Evolutionary conservation across 2,113 vertebrate species (phyloP), one percentile per base, ranked within the genome.

Genomic region (Hemibagrus wyckioides): DNA sequence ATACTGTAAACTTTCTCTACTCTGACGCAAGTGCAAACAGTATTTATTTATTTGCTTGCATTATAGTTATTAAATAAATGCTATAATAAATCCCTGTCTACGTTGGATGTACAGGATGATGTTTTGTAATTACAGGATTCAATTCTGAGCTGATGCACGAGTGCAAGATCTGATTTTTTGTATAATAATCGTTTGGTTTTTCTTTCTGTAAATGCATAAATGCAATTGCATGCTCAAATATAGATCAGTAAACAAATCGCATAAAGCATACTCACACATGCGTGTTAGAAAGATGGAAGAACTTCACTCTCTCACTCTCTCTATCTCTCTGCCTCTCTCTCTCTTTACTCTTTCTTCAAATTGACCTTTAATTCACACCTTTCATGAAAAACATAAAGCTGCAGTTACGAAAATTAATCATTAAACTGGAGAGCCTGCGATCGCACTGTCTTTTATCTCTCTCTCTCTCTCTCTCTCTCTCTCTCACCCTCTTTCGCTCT

Each of bases 391-490:
- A 28, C 69, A 11, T 25, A 4, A 2, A 21, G 2, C 13, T 86
- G 57, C 23, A 28, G 3, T 8, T 14, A 54, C 7, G 2, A 44
- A 83, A 30, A 80, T 61, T 59, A 89, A 83, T 85, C 8, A 83
- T 83, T 83, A 79, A 71, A 83, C 67, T 33, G 56, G 8, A 82
- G 25, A 76, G 57, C 48, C 77, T 50, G 81, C 39, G 44, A 2
- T 36, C 23, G 9, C 67, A 19, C 33, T 41, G 69, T 23, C 0
- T 6, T 17, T 6, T 13, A n/a, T 63, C 61, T 61, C 30, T 69
- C 1, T 36, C 30, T 36, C 65, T 36, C 30, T 69, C 33, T 69
- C 65, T 23, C 69, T 73, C 8, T 44, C 23, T 14, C 36, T 4
- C 19, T 4, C 69, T 39, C n/a, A 0, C 14, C 14, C 13, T 67